Conservation (phyloP, 2,797 vertebrate species). For the Semotilus atromaculatus region DNA sequence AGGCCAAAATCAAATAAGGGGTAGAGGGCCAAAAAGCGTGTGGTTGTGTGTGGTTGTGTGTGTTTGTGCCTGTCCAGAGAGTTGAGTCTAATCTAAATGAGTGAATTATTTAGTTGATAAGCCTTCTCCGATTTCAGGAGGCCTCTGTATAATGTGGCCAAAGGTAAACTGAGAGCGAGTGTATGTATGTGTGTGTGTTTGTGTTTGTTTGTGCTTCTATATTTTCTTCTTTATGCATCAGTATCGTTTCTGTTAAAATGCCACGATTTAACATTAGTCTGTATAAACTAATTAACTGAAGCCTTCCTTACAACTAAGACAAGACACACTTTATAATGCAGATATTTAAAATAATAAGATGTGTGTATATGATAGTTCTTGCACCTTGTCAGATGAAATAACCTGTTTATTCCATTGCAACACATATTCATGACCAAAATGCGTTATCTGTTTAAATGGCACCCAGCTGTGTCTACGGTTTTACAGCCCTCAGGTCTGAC, state of each 20-base stretch:
- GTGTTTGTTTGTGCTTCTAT: background rate
- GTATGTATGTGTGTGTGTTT: background rate
- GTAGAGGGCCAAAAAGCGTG: slow-evolving; percentile 45
- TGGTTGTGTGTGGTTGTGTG: slow-evolving; percentile 28
- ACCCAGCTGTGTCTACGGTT: slow-evolving; percentile 10
- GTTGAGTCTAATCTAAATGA: slow-evolving; percentile 41
- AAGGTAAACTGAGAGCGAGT: slow-evolving; percentile 41
- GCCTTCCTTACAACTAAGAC: slow-evolving; percentile 34
- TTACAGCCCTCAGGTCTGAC: slow-evolving; percentile 19
- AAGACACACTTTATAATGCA: slow-evolving; percentile 21
- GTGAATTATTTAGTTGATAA: slow-evolving; percentile 60
- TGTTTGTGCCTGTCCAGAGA: slow-evolving; percentile 19
- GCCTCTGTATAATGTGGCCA: slow-evolving; percentile 46
- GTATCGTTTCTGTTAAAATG: slow-evolving; percentile 40
- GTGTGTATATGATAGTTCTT: background rate
- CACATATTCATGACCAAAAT: slow-evolving; percentile 19
- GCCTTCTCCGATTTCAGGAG: slow-evolving; percentile 51
- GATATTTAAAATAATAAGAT: slow-evolving; percentile 24
- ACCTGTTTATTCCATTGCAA: slow-evolving; percentile 24
- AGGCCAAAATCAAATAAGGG: slow-evolving; percentile 38
- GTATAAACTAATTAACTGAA: slow-evolving; percentile 43
- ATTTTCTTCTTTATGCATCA: slow-evolving; percentile 27
- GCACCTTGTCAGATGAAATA: background rate
- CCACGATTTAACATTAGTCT: slow-evolving; percentile 10
- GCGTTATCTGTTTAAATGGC: slow-evolving; percentile 21